Base-by-base conservation (phyloP, 2,888 invertebrate species). In the Ectemnius lituratus region DNA sequence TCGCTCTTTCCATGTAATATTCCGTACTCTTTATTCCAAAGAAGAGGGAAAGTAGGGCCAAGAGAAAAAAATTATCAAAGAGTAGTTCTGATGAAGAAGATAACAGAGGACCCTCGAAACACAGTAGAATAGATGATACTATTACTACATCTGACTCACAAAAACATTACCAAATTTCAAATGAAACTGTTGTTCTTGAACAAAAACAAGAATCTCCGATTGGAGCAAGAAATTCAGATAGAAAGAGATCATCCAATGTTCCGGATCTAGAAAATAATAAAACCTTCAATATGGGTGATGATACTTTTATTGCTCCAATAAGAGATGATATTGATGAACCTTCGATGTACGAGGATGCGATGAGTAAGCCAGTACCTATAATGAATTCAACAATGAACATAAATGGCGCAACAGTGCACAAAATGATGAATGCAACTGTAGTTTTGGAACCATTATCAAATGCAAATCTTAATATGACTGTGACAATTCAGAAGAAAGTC, bases 351-450 rank as follows among this genome's bases (percentile, higher is more conserved):
- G 90, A 90, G 64, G 91, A 90, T 70, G 90, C 90, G 1, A 79
- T 89, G 46, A 86, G 84, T 3, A 90, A 88, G 74, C 84, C 85
- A 13, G 65, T 80, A 28, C 89, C 89, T 16, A 83, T 88, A 14
- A 85, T 89, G 86, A 90, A 88, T 76, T 90, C 91, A 2, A 90
- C 90, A 2, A 86, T 90, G 86, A 90, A 88, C 67, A 72, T 85
- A 1, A 88, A 86, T 69, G 67, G 84, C 1, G 49, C 72, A 16
- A 68, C 70, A 2, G 23, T 85, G 4, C 83, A 86, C 2, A 86
- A 81, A 73, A 79, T 85, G 62, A 85, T 89, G 81, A 88, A 88
- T 45, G 86, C 79, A 0, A 86, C 86, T 0, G 89, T 91, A 5
- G 73, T 89, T 3, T 62, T 91, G 2, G 89, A 89, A 59, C 81